Evolutionary conservation across 1,140 invertebrate genomes (phyloP).

Genomic region (Aphaenogaster ashmeadi): DNA sequence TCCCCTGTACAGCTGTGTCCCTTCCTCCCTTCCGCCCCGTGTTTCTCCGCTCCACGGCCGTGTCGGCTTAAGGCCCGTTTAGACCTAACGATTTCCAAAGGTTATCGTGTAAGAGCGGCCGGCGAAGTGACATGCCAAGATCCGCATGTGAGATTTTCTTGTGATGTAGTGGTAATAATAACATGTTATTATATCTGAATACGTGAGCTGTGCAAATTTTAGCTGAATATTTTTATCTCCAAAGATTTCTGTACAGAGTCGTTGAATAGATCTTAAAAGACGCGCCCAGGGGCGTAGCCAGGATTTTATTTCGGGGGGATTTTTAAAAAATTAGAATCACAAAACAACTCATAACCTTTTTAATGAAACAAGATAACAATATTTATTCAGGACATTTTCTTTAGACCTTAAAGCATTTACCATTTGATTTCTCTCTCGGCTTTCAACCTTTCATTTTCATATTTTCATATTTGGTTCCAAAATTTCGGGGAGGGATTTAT

Average conservation of each 20-base stretch:
- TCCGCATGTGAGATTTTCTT: neutral
- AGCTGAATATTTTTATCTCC: neutral
- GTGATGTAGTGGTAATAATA: neutral
- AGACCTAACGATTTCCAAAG: conserved; percentile 40
- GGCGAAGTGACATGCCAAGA: neutral
- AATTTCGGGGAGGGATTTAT: too few relatives aligned
- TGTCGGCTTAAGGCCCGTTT: conserved; percentile 45
- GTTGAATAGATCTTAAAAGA: neutral
- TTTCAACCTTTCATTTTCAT: too few relatives aligned
- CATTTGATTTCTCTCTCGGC: too few relatives aligned
- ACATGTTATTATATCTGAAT: neutral
- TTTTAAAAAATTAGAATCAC: too few relatives aligned
- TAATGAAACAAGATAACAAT: too few relatives aligned
- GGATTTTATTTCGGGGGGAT: too few relatives aligned
- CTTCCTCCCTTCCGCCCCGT: neutral
- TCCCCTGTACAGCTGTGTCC: neutral
- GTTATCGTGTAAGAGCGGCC: neutral
- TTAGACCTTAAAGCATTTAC: too few relatives aligned
- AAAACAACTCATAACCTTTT: too few relatives aligned
- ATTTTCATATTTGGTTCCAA: too few relatives aligned
- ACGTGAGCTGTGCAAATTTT: neutral
- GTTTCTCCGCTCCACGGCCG: neutral
- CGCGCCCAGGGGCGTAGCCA: too few relatives aligned
- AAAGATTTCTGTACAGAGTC: neutral
- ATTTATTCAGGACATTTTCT: too few relatives aligned